Evolutionary conservation across 2,888 invertebrate genomes (phyloP), one percentile per base, ranked within the genome.

Genomic region (Aromia moschata): DNA sequence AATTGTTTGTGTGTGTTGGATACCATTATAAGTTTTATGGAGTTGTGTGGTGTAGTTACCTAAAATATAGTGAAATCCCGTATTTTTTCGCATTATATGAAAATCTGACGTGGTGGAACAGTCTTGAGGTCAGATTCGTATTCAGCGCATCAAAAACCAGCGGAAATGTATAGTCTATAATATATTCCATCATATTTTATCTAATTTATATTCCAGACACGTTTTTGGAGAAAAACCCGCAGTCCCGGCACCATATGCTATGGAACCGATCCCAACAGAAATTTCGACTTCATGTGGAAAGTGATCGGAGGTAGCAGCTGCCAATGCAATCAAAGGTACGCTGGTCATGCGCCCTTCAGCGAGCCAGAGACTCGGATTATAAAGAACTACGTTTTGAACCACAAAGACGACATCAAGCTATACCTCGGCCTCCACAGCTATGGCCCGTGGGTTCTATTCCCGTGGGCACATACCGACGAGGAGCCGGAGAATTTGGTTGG

Each of bases 211-310:
- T 7, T 25, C 25, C 25, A 25, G 25, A 7, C 7, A 5, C 25
- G 25, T 25, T 7, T 25, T 17, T 44, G 52, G 31, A 38, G 54
- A 31, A 43, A 31, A 44, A 55, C 47, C 37, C 43, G 49, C 10
- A 31, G 38, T 25, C 31, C 31, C 3, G 52, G 52, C 14, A 0
- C 75, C 0, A 71, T 77, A 0, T 92, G 92, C 67, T 79, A 80
- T 1, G 93, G 93, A 7, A 87, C 87, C 0, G 93, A 93, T 72
- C 86, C 86, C 0, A 93, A 93, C 77, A 82, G 92, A 1, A 93
- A 93, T 79, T 93, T 86, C 70, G 89, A 85, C 55, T 86, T 85
- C 71, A 81, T 84, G 58, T 92, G 91, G 90, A 86, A 84, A 81
- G 84, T 64, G 56, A 36, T 16, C 12, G 79, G 79, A 2, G 73